Evolutionary conservation across 1,140 invertebrate species (phyloP).

Genomic region (Triops longicaudatus): DNA sequence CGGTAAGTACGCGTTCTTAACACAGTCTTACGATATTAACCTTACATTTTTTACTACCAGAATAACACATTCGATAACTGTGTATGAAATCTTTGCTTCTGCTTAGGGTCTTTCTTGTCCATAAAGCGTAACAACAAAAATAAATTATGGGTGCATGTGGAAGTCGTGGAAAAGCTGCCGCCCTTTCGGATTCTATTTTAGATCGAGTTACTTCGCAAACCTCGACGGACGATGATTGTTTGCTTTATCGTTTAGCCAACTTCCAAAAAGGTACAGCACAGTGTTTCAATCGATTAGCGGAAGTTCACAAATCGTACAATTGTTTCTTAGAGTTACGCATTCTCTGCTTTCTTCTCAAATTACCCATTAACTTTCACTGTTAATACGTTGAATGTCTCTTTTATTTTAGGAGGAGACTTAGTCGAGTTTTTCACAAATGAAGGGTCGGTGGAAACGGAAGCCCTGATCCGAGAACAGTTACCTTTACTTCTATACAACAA

Average conservation of each 20-base stretch:
- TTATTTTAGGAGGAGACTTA: constrained; percentile 43
- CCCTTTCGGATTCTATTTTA: constrained; percentile 62
- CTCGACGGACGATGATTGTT: constrained; percentile 70
- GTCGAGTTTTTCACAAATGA: constrained; percentile 64
- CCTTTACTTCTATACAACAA: constrained; percentile 79
- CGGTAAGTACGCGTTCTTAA: too few relatives aligned
- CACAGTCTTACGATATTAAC: too few relatives aligned
- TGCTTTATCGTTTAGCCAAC: constrained; percentile 76
- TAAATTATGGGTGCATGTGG: constrained; percentile 34
- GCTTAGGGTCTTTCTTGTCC: neutral
- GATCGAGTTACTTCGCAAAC: constrained; percentile 68
- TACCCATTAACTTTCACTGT: neutral
- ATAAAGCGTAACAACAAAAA: neutral
- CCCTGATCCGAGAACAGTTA: constrained; percentile 78
- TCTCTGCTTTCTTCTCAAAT: too few relatives aligned
- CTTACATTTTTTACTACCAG: too few relatives aligned
- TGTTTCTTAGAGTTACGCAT: too few relatives aligned
- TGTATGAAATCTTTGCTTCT: too few relatives aligned
- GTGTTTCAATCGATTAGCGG: neutral
- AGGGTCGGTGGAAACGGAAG: constrained; percentile 57
- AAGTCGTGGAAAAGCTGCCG: constrained; percentile 28
- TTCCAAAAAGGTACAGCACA: constrained; percentile 58
- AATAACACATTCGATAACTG: too few relatives aligned
- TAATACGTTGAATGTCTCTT: neutral
- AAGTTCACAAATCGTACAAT: too few relatives aligned